Evolutionary conservation across 2,113 vertebrate species (phyloP).

Genomic region (Atlantisia rogersi): DNA sequence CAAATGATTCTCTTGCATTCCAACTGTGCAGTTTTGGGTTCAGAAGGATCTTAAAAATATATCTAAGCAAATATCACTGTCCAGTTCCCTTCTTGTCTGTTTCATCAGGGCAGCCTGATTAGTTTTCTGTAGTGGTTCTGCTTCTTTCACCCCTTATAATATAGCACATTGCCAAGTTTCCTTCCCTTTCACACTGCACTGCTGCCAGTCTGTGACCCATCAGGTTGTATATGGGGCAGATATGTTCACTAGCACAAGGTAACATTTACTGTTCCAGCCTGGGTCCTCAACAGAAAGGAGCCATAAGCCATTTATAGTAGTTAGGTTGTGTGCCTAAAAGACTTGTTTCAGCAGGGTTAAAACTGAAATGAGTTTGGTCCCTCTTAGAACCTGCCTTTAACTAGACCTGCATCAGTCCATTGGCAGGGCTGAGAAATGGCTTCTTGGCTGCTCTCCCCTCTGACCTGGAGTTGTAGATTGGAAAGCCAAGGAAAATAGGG

Average conservation of each 20-base stretch:
- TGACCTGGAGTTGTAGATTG: not conserved
- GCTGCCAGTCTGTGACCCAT: not conserved
- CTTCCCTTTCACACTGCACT: not conserved
- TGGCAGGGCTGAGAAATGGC: not conserved
- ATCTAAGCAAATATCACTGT: not conserved
- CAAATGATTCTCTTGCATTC: not conserved
- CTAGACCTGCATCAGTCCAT: not conserved
- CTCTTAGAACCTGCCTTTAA: not conserved
- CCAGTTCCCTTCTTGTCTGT: not conserved
- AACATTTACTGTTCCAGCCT: not conserved
- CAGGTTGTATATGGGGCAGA: not conserved
- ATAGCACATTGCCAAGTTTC: not conserved
- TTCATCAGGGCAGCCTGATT: not conserved
- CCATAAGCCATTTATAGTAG: not conserved
- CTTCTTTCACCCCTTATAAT: not conserved
- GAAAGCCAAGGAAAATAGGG: not conserved
- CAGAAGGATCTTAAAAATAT: not conserved
- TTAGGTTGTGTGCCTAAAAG: not conserved
- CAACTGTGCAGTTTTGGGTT: not conserved
- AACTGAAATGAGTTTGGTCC: not conserved
- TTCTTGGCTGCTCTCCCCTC: not conserved
- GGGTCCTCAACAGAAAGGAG: not conserved
- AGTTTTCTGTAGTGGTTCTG: not conserved
- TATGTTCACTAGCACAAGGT: not conserved
- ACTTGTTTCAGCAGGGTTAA: not conserved